A percentile compares a stretch with the other conserved stretches of the same genome.
Evolutionary conservation across 2,888 invertebrate species (phyloP).

Genomic region (Platerodrilus igneus): DNA sequence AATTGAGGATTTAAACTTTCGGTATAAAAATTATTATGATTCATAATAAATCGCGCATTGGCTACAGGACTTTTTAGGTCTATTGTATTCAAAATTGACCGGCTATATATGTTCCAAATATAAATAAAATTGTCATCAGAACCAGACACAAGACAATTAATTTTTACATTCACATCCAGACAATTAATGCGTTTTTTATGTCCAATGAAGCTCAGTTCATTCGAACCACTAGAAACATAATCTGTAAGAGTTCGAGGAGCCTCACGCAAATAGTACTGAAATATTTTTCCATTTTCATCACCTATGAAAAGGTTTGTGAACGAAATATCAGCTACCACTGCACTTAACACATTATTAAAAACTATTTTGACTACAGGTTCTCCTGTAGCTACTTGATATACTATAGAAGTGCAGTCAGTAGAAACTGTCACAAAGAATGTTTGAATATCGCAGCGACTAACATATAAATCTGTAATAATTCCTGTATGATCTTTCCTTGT

Average conservation of each 20-base stretch:
- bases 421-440: constrained; percentile 74
- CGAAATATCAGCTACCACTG: constrained; percentile 63
- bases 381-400: constrained; percentile 72
- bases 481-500: constrained; percentile 76
- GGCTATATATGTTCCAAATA: constrained; percentile 76
- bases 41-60: constrained; percentile 63
- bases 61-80: constrained; percentile 71
- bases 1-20: constrained; percentile 56
- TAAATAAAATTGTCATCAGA: constrained; percentile 69
- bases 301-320: constrained; percentile 75
- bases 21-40: constrained; percentile 56
- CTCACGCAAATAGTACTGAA: constrained; percentile 61
- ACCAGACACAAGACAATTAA: constrained; percentile 69
- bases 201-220: constrained; percentile 54
- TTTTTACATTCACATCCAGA: constrained; percentile 68
- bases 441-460: constrained; percentile 63
- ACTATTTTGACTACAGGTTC: constrained; percentile 66
- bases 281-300: constrained; percentile 64
- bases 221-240: constrained; percentile 55
- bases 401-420: constrained; percentile 74
- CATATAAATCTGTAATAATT: constrained; percentile 71
- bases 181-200: constrained; percentile 68
- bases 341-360: constrained; percentile 65
- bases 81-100: constrained; percentile 66
- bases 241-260: constrained; percentile 64